Evolutionary conservation across 2,888 invertebrate species (phyloP).

Genomic region (Nephrotoma flavescens): DNA sequence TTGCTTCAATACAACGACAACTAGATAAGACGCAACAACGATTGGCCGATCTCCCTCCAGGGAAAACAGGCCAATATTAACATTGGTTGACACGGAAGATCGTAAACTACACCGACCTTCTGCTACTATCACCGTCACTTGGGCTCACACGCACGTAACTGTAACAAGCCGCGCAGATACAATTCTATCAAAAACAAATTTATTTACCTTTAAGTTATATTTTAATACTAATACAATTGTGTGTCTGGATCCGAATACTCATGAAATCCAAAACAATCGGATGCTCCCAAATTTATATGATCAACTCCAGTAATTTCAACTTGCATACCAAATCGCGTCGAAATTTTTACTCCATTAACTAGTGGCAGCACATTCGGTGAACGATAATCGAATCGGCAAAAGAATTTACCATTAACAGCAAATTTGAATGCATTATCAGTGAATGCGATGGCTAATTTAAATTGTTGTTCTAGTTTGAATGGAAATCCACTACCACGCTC

Average conservation of each 20-base stretch:
- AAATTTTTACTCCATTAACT: slow-evolving; percentile 28
- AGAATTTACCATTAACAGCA: slow-evolving; percentile 28
- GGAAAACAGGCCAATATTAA: no score
- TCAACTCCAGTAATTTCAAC: slow-evolving; percentile 29
- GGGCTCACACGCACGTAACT: no score
- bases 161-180: no score
- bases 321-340: slow-evolving; percentile 23
- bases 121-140: no score
- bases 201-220: not conserved
- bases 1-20: no score
- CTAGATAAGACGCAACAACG: no score
- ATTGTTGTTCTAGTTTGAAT: slow-evolving; percentile 29
- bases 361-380: slow-evolving; percentile 22
- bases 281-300: slow-evolving; percentile 26
- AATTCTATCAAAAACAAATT: not conserved
- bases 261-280: slow-evolving; percentile 26
- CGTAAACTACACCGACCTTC: no score
- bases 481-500: slow-evolving; percentile 30
- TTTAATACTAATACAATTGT: not conserved
- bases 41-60: no score
- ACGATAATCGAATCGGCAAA: slow-evolving; percentile 25
- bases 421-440: slow-evolving; percentile 28
- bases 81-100: no score
- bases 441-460: slow-evolving; percentile 28
- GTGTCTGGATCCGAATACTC: slow-evolving; percentile 19